Evolutionary conservation across 2,888 invertebrate genomes (phyloP).

Genomic region (Clivina fossor): DNA sequence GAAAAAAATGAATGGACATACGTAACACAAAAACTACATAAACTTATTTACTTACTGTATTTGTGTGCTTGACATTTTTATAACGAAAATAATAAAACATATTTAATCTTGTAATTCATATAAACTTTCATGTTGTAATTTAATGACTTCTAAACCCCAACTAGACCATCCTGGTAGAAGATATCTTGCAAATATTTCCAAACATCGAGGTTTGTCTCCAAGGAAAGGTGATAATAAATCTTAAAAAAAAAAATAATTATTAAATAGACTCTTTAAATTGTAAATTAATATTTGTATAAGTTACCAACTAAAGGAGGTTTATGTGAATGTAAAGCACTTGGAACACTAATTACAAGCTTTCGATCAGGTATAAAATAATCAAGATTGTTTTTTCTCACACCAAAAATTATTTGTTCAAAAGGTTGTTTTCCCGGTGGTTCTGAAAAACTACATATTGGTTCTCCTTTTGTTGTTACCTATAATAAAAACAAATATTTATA

Average conservation of each 20-base stretch:
- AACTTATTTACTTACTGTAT: too few relatives aligned
- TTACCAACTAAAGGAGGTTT: conserved; percentile 84
- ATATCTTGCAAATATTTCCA: conserved; percentile 93
- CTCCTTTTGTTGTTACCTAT: conserved; percentile 67
- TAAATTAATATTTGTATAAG: conserved; percentile 4
- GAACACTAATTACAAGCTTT: conserved; percentile 76
- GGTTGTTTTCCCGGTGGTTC: conserved; percentile 78
- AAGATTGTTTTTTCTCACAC: conserved; percentile 47
- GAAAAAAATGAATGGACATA: conserved; percentile 46
- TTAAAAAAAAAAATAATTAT: conserved; percentile 48
- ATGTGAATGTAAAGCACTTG: conserved; percentile 92
- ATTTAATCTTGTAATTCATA: conserved; percentile 48
- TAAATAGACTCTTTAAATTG: too few relatives aligned
- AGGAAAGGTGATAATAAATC: conserved; percentile 66
- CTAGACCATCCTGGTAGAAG: conserved; percentile 82
- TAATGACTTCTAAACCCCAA: conserved; percentile 83
- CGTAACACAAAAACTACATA: conserved; percentile 28
- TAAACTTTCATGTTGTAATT: conserved; percentile 71
- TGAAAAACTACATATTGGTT: conserved; percentile 69
- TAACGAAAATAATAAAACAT: background rate
- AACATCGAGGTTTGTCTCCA: conserved; percentile 60
- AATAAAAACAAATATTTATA: conserved; percentile 31
- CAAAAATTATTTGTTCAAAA: conserved; percentile 78
- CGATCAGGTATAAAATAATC: conserved; percentile 50
- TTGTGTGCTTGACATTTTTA: too few relatives aligned